Base-by-base conservation (phyloP, 2,888 invertebrate species). In the Melinaea marsaeus region DNA sequence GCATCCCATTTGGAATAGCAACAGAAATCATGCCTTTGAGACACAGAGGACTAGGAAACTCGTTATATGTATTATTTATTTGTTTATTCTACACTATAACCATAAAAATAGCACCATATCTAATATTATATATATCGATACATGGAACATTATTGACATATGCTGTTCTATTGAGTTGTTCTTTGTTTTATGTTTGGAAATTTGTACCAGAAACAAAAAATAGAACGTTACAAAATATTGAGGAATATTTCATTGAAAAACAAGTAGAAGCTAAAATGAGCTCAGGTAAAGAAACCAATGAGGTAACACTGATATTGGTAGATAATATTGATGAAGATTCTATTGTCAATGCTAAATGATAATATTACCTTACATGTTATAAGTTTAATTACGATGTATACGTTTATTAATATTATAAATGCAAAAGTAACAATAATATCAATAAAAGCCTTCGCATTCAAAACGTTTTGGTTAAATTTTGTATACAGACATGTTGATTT, bases 181-280 rank as follows among this genome's bases (percentile, higher is more conserved):
- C 65, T 13, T 13, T 68, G 9, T n/a, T 57, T 42, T 63, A 57
- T 57, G 61, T 65, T n/a, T 65, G 65, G 63, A 61, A 57, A 32
- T 63, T 37, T 54, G 61, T 68, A 32, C 67, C 67, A 4, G 67
- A 68, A 47, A 68, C 67, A 5, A 68, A 61, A 56, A 61, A 68
- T 48, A 63, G 56, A 56, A 68, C 67, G 5, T 54, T 68, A 32
- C 67, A 65, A 58, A 59, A 58, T 60, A 68, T 68, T 55, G 67
- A 68, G 51, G 61, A 58, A 62, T 13, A 55, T 33, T 68, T 59
- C 13, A 32, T 42, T 4, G 51, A 58, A 2, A 63, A 60, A 46
- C 3, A 32, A 33, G 56, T 33, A 3, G 22, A 54, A 33, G 4
- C 33, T 35, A 45, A 22, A 46, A n/a, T 55, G 35, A 51, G 46